A percentile compares a stretch with the other conserved stretches of the same genome.
phyloP scores from a whole-genome alignment of 2,113 vertebrate species.

The Leptodactylus fuscus region DNA sequence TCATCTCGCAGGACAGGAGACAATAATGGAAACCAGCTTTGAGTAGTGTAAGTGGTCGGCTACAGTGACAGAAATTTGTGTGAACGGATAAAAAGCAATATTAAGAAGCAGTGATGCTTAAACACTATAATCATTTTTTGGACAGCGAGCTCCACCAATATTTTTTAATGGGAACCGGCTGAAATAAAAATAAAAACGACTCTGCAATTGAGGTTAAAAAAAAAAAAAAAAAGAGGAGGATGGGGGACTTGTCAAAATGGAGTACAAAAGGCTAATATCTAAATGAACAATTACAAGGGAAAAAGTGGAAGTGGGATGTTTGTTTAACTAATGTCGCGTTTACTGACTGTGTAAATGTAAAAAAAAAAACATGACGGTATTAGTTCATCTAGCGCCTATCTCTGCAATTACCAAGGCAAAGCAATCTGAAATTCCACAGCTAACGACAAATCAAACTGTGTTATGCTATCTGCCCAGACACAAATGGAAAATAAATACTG shows the following conservation, averaged over 20 bases:
- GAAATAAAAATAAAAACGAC: constrained; percentile 60
- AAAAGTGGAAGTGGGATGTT: constrained; percentile 66
- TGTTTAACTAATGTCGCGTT: constrained; percentile 75
- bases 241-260: constrained; percentile 70
- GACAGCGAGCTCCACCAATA: constrained; percentile 61
- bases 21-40: constrained; percentile 39
- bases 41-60: constrained; percentile 29
- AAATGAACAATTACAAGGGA: constrained; percentile 74
- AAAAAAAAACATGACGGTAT: constrained; percentile 72
- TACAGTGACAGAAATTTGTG: constrained; percentile 37
- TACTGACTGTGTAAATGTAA: constrained; percentile 71
- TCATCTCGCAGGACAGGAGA: not conserved
- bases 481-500: constrained; percentile 88
- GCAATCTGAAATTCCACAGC: constrained; percentile 83
- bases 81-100: constrained; percentile 53
- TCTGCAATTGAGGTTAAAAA: constrained; percentile 64
- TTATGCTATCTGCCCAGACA: constrained; percentile 89
- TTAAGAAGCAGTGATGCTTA: constrained; percentile 53
- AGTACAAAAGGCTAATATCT: constrained; percentile 75
- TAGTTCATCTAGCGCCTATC: constrained; percentile 76
- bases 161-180: constrained; percentile 64
- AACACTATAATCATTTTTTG: constrained; percentile 56
- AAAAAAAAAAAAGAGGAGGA: constrained; percentile 70
- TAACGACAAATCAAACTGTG: constrained; percentile 88
- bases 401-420: constrained; percentile 83